Base-by-base conservation (phyloP, 1,140 invertebrate species). In the Aphelenchoides avenae region DNA sequence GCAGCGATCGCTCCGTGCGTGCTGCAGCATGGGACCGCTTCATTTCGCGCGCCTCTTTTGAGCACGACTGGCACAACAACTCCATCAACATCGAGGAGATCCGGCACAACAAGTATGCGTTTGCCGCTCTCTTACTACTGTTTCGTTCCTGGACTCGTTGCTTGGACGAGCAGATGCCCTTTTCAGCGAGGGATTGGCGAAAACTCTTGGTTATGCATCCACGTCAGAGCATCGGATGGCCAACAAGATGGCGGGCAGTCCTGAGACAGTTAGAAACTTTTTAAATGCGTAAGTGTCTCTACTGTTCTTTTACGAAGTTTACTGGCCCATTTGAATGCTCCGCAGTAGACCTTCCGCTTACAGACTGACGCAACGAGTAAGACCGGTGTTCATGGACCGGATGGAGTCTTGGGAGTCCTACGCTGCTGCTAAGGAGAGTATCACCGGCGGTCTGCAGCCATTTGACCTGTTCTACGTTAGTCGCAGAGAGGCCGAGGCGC, bases 11-110 rank as follows among this genome's bases (percentile, higher is more conserved):
- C 15, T 34, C 46, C 9, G 36, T 69, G 15, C 44, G 74, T 43
- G 51, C 66, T 3, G 33, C 47, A 1, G 67, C 67, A 4, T 70
- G 66, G 66, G 66, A 70, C 13, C 53, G 57, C 42, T 70, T 66
- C 66, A 69, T 66, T 26, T 52, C 64, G 13, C 40, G 53, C 52
- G 70, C 73, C 20, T 41, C 56, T 18, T 72, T 76, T 22, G 60
- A 75, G 37, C 61, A 74, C 30, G 58, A 65, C 29, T 63, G 58
- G 48, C 75, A 69, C 53, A 75, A 75, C 56, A 75, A 75, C 46
- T 75, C 73, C 1, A 49, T 69, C 20, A 75, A 68, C 47, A 71
- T 75, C 27, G 73, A 75, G 56, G 73, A 75, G 49, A 34, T 75
- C 18, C 44, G 73, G 41, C 75, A 77, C 49, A 71, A 71, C 47